Percentiles rank a stretch among this genome's conserved stretches.
These are phyloP conservation scores for Byasa hedistus DNA, from an alignment of 2,888 invertebrate species.

Conservation along the genomic window DNA sequence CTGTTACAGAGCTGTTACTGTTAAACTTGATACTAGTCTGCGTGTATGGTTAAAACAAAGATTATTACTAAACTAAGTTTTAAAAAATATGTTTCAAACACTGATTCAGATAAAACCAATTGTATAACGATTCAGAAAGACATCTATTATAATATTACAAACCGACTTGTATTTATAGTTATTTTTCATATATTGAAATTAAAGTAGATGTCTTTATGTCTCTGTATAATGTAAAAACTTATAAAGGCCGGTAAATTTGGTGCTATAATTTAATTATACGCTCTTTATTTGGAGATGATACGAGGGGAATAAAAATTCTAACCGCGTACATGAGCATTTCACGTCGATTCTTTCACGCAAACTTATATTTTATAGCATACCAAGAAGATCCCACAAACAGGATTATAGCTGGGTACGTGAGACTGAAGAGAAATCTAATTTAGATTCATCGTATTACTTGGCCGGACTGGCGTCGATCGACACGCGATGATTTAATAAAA, in stretches of 20 bases:
- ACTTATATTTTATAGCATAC: conserved; percentile 27
- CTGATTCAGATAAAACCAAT: not conserved
- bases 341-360: conserved; percentile 4
- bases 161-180: not conserved
- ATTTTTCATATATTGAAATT: not conserved
- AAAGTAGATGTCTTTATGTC: not conserved
- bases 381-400: conserved; percentile 23
- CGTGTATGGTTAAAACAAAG: not conserved
- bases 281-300: not conserved
- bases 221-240: not conserved
- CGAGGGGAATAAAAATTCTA: conserved; percentile 7
- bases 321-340: conserved; percentile 4
- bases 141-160: too few relatives aligned
- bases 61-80: not conserved
- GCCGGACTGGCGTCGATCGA: conserved; percentile 27
- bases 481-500: conserved; percentile 25
- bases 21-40: not conserved
- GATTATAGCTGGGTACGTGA: conserved; percentile 28
- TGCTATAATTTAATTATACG: not conserved
- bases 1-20: too few relatives aligned
- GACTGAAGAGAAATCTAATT: conserved; percentile 29
- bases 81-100: too few relatives aligned
- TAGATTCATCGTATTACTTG: conserved; percentile 29
- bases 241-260: not conserved
- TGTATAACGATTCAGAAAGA: not conserved